Evolutionary conservation across 2,113 vertebrate genomes (phyloP).

Genomic region (Lethenteron reissneri): DNA sequence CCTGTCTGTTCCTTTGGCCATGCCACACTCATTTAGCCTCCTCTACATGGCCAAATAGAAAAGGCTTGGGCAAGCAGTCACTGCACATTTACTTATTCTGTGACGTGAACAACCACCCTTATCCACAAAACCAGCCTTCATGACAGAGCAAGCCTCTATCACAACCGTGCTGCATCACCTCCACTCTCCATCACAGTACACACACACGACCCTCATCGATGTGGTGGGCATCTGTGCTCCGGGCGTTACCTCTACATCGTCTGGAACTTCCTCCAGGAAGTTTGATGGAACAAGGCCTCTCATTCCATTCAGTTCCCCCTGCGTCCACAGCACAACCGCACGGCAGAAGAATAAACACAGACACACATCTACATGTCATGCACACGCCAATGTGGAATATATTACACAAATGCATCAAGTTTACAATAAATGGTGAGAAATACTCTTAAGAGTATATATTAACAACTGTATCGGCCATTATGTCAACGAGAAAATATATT

Average conservation of each 20-base stretch:
- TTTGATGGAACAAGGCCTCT: constrained; percentile 1
- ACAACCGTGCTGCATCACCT: no score
- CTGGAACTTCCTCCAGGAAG: constrained; percentile 2
- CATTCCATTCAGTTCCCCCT: constrained; percentile 1
- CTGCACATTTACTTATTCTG: no score
- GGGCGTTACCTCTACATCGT: neutral
- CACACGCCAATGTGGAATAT: neutral
- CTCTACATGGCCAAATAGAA: no score
- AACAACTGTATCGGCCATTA: neutral
- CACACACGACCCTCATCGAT: no score
- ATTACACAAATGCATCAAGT: neutral
- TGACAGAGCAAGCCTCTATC: no score
- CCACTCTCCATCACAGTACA: no score
- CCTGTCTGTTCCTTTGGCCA: no score
- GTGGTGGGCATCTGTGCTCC: no score
- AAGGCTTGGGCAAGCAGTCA: no score
- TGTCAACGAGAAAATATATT: neutral
- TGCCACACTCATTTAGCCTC: no score
- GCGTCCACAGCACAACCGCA: neutral
- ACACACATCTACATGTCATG: neutral
- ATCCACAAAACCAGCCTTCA: no score
- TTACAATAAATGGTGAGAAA: neutral
- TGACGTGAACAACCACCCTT: no score
- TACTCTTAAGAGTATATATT: neutral
- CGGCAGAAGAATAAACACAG: neutral